These are phyloP conservation scores for Carlito syrichta DNA, from an alignment of 2,113 vertebrate genomes.

Conservation along the genomic window DNA sequence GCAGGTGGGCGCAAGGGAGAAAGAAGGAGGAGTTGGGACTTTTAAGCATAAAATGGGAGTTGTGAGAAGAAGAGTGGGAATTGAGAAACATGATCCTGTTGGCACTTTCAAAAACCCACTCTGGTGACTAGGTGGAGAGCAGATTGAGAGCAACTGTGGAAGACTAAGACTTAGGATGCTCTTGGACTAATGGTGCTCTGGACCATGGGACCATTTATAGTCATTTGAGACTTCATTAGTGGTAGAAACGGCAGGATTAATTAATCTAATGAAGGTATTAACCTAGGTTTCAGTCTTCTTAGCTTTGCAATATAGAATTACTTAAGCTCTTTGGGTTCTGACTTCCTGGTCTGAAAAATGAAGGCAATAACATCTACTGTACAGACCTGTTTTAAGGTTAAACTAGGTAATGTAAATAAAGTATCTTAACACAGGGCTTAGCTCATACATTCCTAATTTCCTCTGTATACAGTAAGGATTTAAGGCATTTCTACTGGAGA, in stretches of 20 bases:
- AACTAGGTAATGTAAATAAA: background rate
- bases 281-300: background rate
- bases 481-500: background rate
- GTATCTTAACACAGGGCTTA: background rate
- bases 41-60: background rate
- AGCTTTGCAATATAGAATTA: background rate
- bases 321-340: background rate
- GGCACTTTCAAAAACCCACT: background rate
- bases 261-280: background rate
- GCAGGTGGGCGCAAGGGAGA: background rate
- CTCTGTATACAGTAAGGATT: background rate
- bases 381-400: background rate
- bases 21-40: background rate
- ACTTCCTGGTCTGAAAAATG: background rate
- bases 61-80: background rate
- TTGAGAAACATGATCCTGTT: background rate
- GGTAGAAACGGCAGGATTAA: background rate
- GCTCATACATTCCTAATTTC: background rate
- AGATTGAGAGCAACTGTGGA: background rate
- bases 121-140: background rate
- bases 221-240: background rate
- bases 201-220: fast-evolving
- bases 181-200: background rate
- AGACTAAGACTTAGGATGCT: background rate
- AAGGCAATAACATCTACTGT: background rate